phyloP scores from a whole-genome alignment of 92 coral and sea anemone species.

The Epizoanthus fatuus region DNA sequence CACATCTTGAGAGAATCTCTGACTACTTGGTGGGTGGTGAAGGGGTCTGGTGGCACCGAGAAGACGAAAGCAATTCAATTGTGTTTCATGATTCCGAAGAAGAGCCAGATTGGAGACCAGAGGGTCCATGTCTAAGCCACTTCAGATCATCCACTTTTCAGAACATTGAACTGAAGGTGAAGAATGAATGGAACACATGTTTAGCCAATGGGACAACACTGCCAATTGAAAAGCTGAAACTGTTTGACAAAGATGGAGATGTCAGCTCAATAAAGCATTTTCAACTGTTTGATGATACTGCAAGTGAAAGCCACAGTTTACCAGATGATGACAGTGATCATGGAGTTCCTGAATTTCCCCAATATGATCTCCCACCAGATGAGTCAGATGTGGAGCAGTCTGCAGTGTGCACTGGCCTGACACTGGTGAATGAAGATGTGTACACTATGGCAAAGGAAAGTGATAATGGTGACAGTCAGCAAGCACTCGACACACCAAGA shows the following conservation, averaged over 20 bases:
- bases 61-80: not conserved
- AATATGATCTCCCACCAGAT: no score
- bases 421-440: no score
- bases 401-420: no score
- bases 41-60: conserved; percentile 28
- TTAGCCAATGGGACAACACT: not conserved
- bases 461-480: no score
- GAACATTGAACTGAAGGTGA: not conserved
- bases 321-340: no score
- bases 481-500: no score
- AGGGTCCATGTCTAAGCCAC: conserved; percentile 1
- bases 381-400: no score
- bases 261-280: not conserved
- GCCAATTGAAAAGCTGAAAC: not conserved
- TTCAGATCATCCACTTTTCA: conserved; percentile 21
- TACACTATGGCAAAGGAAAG: no score
- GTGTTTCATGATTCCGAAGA: conserved; percentile 8
- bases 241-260: not conserved
- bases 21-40: conserved; percentile 23
- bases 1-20: conserved; percentile 25
- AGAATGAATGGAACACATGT: conserved; percentile 12
- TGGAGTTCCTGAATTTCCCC: no score
- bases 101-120: not conserved
- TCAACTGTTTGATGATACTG: not conserved
- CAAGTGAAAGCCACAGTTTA: no score